Conservation (phyloP, 2,113 vertebrate genomes). For the Albula goreensis region DNA sequence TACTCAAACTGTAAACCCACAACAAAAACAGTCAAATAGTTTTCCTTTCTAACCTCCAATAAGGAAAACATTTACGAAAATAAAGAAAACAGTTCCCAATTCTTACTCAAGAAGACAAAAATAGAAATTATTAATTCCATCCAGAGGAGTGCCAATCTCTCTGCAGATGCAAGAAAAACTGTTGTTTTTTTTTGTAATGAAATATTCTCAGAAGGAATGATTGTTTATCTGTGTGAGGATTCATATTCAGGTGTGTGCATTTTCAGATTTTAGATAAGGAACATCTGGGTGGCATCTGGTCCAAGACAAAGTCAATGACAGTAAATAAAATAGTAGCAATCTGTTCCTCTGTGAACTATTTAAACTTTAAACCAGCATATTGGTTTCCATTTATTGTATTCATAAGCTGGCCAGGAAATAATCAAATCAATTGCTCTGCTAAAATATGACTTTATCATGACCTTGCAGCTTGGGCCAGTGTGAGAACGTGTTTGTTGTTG, state of each 20-base stretch:
- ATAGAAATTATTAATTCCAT: constrained; percentile 4
- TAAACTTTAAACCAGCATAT: constrained; percentile 17
- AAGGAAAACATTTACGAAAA: no score
- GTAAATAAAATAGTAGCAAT: constrained; percentile 8
- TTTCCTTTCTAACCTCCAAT: no score
- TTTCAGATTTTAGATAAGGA: constrained; percentile 3
- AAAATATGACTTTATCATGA: constrained; percentile 32
- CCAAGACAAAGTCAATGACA: not conserved
- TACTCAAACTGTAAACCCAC: no score
- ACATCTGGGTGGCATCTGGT: not conserved
- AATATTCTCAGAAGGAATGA: not conserved
- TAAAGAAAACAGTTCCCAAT: no score
- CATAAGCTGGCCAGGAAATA: constrained; percentile 24
- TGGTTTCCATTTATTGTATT: constrained; percentile 28
- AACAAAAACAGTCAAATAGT: no score
- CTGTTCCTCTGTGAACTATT: not conserved
- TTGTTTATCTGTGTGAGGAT: not conserved
- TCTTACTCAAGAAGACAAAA: not conserved
- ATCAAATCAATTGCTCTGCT: constrained; percentile 32
- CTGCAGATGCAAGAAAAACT: not conserved
- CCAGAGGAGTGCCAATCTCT: not conserved
- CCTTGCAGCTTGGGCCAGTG: constrained; percentile 6
- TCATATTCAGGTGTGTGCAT: constrained; percentile 10
- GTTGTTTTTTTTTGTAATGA: not conserved
- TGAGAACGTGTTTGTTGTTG: not conserved